phyloP scores from a whole-genome alignment of 2,797 vertebrate genomes.

The Cottoperca gobio region DNA sequence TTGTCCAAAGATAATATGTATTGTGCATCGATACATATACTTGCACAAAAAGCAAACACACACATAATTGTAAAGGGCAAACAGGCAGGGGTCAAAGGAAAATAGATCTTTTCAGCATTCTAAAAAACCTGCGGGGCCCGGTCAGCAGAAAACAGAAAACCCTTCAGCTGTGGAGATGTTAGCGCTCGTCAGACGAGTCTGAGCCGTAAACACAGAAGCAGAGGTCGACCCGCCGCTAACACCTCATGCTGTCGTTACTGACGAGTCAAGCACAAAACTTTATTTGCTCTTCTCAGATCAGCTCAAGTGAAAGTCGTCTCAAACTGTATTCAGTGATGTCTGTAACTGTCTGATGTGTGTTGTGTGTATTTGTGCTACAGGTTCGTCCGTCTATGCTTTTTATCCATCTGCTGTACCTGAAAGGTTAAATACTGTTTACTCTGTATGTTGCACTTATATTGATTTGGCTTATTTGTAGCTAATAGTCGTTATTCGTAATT shows the following conservation, averaged over 20 bases:
- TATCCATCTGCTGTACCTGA: not conserved
- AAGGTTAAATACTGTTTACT: no score
- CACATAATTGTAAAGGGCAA: constrained; percentile 21
- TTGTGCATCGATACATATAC: not conserved
- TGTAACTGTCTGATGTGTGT: not conserved
- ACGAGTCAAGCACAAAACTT: constrained; percentile 26
- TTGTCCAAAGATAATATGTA: no score
- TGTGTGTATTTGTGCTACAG: not conserved
- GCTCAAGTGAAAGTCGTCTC: not conserved
- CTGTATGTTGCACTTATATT: no score
- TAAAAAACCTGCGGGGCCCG: not conserved
- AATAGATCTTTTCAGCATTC: constrained; percentile 20
- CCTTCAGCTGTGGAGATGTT: constrained; percentile 21
- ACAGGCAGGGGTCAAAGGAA: constrained; percentile 19
- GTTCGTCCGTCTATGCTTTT: not conserved
- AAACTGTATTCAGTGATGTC: not conserved
- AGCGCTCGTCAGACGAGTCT: not conserved
- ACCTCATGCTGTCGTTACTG: constrained; percentile 22
- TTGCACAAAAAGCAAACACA: constrained; percentile 9
- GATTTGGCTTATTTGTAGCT: no score
- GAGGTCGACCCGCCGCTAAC: constrained; percentile 26
- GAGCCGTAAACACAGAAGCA: constrained; percentile 32
- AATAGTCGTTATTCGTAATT: no score
- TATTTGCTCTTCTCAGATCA: constrained; percentile 14
- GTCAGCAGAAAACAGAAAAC: constrained; percentile 39